phyloP scores from a whole-genome alignment of 2,113 vertebrate species.

The Hystrix cristata region DNA sequence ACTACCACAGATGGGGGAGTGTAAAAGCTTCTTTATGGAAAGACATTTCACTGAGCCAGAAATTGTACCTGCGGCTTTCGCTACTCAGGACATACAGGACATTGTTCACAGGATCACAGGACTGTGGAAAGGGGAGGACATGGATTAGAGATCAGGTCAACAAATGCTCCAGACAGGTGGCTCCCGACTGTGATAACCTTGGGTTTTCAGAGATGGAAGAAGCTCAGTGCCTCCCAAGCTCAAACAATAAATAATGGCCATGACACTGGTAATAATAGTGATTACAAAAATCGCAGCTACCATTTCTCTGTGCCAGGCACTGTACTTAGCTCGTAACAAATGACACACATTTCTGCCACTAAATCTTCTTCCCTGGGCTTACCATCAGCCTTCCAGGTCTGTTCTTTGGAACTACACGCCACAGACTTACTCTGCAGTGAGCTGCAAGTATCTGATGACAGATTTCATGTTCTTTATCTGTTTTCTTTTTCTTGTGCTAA shows the following conservation, averaged over 20 bases:
- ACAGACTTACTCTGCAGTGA: neutral
- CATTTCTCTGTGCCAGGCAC: neutral
- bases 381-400: neutral
- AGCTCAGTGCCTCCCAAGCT: neutral
- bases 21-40: neutral
- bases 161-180: neutral
- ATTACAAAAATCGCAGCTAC: neutral
- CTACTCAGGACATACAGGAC: neutral
- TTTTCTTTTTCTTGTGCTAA: neutral
- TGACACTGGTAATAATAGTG: neutral
- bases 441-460: neutral
- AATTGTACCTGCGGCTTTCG: neutral
- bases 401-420: neutral
- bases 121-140: neutral
- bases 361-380: conserved; percentile 10
- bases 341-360: neutral
- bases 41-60: conserved; percentile 7
- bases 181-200: neutral
- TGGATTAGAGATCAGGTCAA: neutral
- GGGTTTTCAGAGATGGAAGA: neutral
- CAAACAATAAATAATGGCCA: neutral
- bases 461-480: neutral
- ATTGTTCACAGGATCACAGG: neutral
- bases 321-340: neutral
- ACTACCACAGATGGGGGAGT: neutral